Conservation (phyloP, 2,888 invertebrate genomes). For the Drosophila barbarae region DNA sequence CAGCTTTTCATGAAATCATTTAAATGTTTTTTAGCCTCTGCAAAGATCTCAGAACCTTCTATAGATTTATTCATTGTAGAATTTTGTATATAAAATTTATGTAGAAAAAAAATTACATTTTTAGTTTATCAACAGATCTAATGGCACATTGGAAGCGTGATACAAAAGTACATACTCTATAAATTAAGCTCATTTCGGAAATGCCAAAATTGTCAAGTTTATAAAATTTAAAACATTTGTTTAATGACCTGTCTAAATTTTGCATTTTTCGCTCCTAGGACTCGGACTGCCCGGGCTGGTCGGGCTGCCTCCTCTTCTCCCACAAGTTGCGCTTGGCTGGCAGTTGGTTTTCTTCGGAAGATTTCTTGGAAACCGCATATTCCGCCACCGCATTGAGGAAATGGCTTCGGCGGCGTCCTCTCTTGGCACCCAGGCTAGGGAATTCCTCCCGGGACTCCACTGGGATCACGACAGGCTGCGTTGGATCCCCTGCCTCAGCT, state of each 20-base stretch:
- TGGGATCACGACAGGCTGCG: background rate
- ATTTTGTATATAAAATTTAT: background rate
- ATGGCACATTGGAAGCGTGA: background rate
- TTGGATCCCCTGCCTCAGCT: background rate
- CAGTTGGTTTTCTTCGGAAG: background rate
- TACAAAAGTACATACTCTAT: background rate
- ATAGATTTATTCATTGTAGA: background rate
- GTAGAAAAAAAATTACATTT: background rate
- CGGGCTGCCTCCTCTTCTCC: background rate
- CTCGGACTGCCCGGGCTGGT: background rate
- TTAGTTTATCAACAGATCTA: background rate
- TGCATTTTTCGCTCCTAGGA: background rate
- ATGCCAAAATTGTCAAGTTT: background rate
- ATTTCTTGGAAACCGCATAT: background rate
- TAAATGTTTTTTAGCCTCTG: too few species aligned
- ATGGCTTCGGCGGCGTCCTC: background rate
- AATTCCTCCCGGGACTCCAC: background rate
- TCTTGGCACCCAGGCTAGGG: background rate
- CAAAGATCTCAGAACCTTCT: too few species aligned
- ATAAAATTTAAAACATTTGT: background rate
- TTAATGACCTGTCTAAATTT: background rate
- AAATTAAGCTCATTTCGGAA: background rate
- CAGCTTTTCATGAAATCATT: too few species aligned
- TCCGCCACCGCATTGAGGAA: constrained; percentile 1
- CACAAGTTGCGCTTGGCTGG: background rate